A percentile compares a stretch with the other conserved stretches of the same genome.
Conservation (phyloP, 2,797 vertebrate species). For the Cetoscarus ocellatus region DNA sequence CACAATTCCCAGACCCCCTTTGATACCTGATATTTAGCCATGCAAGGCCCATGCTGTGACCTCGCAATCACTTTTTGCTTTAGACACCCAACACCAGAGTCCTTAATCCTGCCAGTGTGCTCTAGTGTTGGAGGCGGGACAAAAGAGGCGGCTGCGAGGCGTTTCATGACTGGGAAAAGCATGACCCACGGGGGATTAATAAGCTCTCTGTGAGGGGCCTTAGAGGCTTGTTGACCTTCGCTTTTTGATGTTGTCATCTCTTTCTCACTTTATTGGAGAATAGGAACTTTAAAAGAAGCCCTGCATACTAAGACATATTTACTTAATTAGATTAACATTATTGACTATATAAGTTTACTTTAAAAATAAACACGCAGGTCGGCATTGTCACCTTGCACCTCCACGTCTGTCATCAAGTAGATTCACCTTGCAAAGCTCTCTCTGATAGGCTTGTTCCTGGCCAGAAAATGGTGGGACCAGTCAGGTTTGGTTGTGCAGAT, state of each 20-base stretch:
- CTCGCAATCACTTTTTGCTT: slow-evolving; percentile 50
- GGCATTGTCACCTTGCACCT: too few species aligned
- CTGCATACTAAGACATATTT: too few species aligned
- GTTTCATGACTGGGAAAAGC: slow-evolving; percentile 60
- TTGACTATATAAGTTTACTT: too few species aligned
- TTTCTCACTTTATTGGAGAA: slow-evolving; percentile 20
- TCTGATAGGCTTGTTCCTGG: too few species aligned
- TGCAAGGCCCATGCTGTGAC: slow-evolving; percentile 52
- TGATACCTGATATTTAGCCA: slow-evolving; percentile 73
- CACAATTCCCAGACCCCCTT: slow-evolving; percentile 49
- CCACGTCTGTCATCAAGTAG: too few species aligned
- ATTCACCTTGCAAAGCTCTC: too few species aligned
- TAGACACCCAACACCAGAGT: slow-evolving; percentile 70
- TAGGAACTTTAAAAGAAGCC: too few species aligned
- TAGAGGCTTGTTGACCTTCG: slow-evolving; percentile 44
- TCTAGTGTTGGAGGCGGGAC: slow-evolving; percentile 26
- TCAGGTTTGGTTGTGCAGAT: too few species aligned
- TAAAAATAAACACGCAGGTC: too few species aligned
- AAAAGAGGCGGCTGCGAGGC: slow-evolving; percentile 33
- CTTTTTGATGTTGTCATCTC: slow-evolving; percentile 21
- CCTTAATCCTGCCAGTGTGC: slow-evolving; percentile 56
- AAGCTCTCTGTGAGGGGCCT: slow-evolving; percentile 58
- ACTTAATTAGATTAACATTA: too few species aligned
- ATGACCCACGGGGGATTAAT: slow-evolving; percentile 65
- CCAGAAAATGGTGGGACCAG: too few species aligned